Conservation (phyloP, 2,888 invertebrate genomes). For the Chalcosyrphus nemorum region DNA sequence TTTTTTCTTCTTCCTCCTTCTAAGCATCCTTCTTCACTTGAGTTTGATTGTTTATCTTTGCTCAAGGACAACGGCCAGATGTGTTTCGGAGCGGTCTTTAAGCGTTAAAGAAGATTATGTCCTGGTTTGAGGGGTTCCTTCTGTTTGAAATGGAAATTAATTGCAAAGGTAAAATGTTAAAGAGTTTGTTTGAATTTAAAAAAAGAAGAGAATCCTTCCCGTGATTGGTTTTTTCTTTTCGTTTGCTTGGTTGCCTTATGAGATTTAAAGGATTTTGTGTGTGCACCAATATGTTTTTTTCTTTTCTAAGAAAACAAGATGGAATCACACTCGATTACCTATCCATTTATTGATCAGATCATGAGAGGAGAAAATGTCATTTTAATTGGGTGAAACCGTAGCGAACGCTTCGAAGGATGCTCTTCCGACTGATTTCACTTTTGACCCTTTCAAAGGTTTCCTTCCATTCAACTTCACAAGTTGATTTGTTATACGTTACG, state of each 20-base stretch:
- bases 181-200: slow-evolving; percentile 10
- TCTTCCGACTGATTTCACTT: slow-evolving; percentile 54
- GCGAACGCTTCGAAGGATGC: slow-evolving; percentile 27
- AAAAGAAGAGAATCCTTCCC: no score
- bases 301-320: background rate
- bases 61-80: background rate
- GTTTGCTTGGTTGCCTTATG: background rate
- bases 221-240: background rate
- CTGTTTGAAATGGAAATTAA: slow-evolving; percentile 34
- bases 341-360: slow-evolving; percentile 24
- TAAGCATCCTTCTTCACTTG: no score
- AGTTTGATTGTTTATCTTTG: slow-evolving; percentile 1
- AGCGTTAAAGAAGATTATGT: slow-evolving; percentile 13
- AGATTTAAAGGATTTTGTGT: background rate
- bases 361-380: slow-evolving; percentile 25
- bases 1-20: background rate
- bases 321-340: slow-evolving; percentile 47
- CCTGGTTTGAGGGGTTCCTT: background rate
- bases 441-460: slow-evolving; percentile 41
- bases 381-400: slow-evolving; percentile 40
- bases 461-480: slow-evolving; percentile 6
- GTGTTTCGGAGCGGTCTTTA: background rate
- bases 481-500: slow-evolving; percentile 11
- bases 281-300: background rate
- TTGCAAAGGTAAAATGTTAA: slow-evolving; percentile 13